phyloP scores from a whole-genome alignment of 2,888 invertebrate species.

The Caenorhabditis virilis region DNA sequence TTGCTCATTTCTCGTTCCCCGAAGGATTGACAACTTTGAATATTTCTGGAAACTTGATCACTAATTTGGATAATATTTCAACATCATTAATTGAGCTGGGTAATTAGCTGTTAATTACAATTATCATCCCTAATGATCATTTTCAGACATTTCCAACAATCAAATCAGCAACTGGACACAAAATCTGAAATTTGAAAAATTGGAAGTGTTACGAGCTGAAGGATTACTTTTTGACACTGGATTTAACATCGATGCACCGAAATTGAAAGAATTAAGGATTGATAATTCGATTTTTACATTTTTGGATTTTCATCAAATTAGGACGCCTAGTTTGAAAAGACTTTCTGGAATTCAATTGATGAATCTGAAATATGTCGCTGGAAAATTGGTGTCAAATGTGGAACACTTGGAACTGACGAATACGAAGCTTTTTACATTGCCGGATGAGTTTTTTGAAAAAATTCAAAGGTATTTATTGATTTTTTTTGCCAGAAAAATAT shows the following conservation, averaged over 20 bases:
- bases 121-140: background rate
- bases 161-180: constrained; percentile 9
- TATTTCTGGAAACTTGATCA: constrained; percentile 24
- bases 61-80: constrained; percentile 19
- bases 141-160: constrained; percentile 27
- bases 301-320: constrained; percentile 23
- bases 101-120: constrained; percentile 1
- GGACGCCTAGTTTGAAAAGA: constrained; percentile 11
- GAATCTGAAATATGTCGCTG: constrained; percentile 14
- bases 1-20: constrained; percentile 6
- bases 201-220: constrained; percentile 2
- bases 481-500: too few relatives aligned
- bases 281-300: constrained; percentile 14
- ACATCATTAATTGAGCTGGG: constrained; percentile 8
- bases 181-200: constrained; percentile 7
- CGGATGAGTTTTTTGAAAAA: constrained; percentile 16
- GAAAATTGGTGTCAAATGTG: constrained; percentile 5
- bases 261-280: constrained; percentile 20
- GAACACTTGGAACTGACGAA: constrained; percentile 13
- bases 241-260: constrained; percentile 23
- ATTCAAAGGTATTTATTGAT: too few relatives aligned
- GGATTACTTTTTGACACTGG: constrained; percentile 13
- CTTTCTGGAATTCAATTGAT: constrained; percentile 13
- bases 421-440: constrained; percentile 12
- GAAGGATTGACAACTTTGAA: constrained; percentile 11